These are phyloP conservation scores for Zele albiditarsus DNA, from an alignment of 2,888 invertebrate genomes.

Conservation along the genomic window DNA sequence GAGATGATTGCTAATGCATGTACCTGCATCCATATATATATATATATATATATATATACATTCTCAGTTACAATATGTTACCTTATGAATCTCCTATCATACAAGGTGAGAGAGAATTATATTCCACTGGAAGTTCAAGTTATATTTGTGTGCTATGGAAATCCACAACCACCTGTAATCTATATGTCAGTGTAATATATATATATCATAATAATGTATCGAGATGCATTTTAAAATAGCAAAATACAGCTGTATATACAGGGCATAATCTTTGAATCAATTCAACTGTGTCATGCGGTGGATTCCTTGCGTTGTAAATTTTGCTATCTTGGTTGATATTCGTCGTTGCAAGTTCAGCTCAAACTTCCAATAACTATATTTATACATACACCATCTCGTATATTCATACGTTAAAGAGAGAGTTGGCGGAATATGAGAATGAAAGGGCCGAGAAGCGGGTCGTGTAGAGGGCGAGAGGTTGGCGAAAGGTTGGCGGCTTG, in stretches of 20 bases:
- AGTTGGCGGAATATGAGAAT: too few relatives aligned
- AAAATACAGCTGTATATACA: slow-evolving; percentile 40
- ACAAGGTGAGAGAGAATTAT: not conserved
- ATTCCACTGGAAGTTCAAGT: not conserved
- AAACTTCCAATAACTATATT: too few relatives aligned
- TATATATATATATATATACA: not conserved
- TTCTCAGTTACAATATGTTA: not conserved
- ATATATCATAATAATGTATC: not conserved
- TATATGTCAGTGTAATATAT: not conserved
- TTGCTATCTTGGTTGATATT: too few relatives aligned
- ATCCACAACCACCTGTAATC: slow-evolving; percentile 1
- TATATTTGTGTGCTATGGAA: not conserved
- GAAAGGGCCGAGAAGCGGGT: too few relatives aligned
- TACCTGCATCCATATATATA: not conserved
- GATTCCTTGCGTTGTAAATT: too few relatives aligned
- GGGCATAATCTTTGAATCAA: slow-evolving; percentile 39
- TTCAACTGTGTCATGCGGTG: too few relatives aligned
- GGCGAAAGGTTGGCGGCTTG: too few relatives aligned
- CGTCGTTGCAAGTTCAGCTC: too few relatives aligned
- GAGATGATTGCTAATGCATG: not conserved
- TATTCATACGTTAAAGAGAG: too few relatives aligned
- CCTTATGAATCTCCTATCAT: not conserved
- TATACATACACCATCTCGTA: too few relatives aligned
- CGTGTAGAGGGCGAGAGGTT: too few relatives aligned
- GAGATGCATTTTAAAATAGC: not conserved